Conservation (phyloP, 1,140 invertebrate species). For the Acromyrmex charruanus region DNA sequence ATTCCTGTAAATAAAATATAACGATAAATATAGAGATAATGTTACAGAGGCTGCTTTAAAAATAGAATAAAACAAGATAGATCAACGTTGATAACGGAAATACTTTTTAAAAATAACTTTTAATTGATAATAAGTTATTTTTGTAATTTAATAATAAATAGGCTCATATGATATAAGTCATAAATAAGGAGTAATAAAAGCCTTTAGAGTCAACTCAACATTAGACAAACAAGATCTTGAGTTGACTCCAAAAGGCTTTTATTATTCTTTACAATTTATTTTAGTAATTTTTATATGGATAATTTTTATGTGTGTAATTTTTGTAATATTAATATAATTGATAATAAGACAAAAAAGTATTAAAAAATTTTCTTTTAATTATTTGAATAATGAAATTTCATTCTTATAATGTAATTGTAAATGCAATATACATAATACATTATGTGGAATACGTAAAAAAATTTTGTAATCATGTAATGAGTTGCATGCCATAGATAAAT, state of each 20-base stretch:
- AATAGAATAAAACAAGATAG: slow-evolving; percentile 1
- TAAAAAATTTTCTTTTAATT: not conserved
- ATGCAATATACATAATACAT: not conserved
- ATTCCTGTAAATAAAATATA: not conserved
- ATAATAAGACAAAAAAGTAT: not conserved
- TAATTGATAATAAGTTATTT: not conserved
- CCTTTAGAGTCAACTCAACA: too few relatives aligned
- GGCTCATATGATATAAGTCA: too few relatives aligned
- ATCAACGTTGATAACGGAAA: not conserved
- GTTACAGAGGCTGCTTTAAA: not conserved
- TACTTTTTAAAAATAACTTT: not conserved
- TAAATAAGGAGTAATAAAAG: too few relatives aligned
- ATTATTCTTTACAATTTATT: not conserved
- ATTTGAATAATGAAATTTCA: not conserved
- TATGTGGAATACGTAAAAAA: not conserved
- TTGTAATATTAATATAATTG: not conserved
- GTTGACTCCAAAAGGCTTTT: too few relatives aligned
- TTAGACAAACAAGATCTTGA: too few relatives aligned
- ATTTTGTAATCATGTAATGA: not conserved
- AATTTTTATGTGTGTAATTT: slow-evolving; percentile 17
- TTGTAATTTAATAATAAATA: not conserved
- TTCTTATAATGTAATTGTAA: not conserved
- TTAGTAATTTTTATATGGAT: not conserved
- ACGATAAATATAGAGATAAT: not conserved
- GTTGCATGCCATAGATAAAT: not conserved